A percentile compares a stretch with the other conserved stretches of the same genome.
Conservation (phyloP, 2,113 vertebrate genomes). For the Callochromis pleurospilus region DNA sequence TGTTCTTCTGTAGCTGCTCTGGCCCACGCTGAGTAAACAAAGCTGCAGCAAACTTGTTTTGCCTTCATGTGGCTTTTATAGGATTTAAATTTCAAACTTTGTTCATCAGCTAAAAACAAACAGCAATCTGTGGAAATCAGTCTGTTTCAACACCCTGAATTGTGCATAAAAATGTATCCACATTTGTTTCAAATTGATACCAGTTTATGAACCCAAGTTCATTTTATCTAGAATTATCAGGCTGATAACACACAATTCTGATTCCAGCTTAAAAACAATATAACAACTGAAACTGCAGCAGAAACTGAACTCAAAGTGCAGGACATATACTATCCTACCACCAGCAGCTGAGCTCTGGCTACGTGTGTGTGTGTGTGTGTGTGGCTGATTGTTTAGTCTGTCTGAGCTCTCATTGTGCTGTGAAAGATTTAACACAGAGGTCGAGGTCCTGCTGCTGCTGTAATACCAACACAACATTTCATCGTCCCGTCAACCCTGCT, state of each 20-base stretch:
- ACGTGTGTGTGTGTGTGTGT: accelerated
- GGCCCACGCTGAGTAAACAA: not conserved
- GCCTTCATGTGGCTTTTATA: not conserved
- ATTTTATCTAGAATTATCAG: not conserved
- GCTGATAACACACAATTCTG: not conserved
- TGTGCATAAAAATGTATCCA: not conserved
- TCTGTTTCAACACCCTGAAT: not conserved
- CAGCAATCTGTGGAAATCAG: not conserved
- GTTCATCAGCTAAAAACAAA: not conserved
- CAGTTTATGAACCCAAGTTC: not conserved
- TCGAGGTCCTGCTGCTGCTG: conserved; percentile 34
- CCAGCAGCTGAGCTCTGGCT: not conserved
- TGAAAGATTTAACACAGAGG: conserved; percentile 55
- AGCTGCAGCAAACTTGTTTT: not conserved
- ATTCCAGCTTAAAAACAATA: conserved; percentile 5
- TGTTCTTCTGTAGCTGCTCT: not conserved
- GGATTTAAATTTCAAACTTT: not conserved
- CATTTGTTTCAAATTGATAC: not conserved
- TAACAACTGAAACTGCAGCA: not conserved
- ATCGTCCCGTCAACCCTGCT: conserved; percentile 17
- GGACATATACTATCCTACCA: not conserved
- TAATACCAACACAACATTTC: conserved; percentile 35
- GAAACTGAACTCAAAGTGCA: not conserved
- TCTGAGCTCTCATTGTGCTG: conserved; percentile 35
- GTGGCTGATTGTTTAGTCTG: conserved; percentile 46